Base-by-base conservation (phyloP, 2,797 vertebrate species). In the Ataeniobius toweri region DNA sequence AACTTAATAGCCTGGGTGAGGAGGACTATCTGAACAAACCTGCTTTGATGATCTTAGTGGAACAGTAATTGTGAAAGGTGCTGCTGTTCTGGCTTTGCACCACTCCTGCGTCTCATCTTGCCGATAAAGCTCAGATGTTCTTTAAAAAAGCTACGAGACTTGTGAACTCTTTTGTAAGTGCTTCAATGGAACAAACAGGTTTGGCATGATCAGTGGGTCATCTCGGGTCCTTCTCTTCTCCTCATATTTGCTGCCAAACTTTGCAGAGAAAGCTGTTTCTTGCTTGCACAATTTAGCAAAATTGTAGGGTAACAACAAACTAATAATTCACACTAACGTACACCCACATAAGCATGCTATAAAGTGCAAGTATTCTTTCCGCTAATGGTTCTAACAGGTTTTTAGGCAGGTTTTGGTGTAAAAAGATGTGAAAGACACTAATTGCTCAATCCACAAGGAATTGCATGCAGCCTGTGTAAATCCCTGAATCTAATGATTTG, bases 401-500 rank as follows among this genome's bases (percentile, higher is more conserved):
- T 51, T 51, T 14, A 51, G 50, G 14, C 3, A 51, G 12, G 44
- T 53, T 44, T 68, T 68, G 39, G 36, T 67, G 65, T 39, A 67
- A 41, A 41, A 46, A 16, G 24, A 14, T 69, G 41, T 7, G 55
- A 24, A 56, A 9, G 56, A 53, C 51, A 20, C 51, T 53, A 53
- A 20, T 53, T 53, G 51, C 51, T 53, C 16, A 53, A 53, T 53
- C 18, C 5, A 53, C 51, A 53, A 20, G 51, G 18, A 20, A 22
- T 20, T 53, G 6, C 16, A 20, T 20, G 51, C 51, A 53, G 1
- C 78, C 55, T 26, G 3, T 83, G 85, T 86, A 88, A 89, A 90
- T 91, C 90, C 89, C 85, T 6, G 48, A 80, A 81, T 85, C 36
- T 59, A 78, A 83, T 77, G 86, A 84, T 85, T 82, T 87, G 79